A percentile compares a stretch with the other conserved stretches of the same genome.
Evolutionary conservation across 2,888 invertebrate genomes (phyloP).

Genomic region (Polyploca ridens): DNA sequence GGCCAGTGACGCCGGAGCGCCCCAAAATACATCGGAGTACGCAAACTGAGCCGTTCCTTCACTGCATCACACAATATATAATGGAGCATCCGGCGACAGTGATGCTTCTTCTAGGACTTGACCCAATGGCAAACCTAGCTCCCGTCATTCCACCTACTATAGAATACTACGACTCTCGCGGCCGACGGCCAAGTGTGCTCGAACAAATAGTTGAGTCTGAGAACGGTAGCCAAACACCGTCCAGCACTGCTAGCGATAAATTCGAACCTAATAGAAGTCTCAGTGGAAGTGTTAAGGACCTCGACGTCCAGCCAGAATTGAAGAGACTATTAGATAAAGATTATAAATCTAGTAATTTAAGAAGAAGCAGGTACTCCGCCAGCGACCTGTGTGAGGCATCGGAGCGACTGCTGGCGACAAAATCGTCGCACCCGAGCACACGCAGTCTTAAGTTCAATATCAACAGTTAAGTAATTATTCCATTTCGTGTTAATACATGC

Average conservation of each 20-base stretch:
- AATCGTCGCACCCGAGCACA: constrained; percentile 85
- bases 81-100: constrained; percentile 90
- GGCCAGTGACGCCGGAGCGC: constrained; percentile 70
- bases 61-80: constrained; percentile 86
- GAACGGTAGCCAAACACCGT: constrained; percentile 74
- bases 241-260: constrained; percentile 72
- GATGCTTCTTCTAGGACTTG: constrained; percentile 89
- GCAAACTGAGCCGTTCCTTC: constrained; percentile 87
- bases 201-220: constrained; percentile 78
- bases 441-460: constrained; percentile 86
- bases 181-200: constrained; percentile 70
- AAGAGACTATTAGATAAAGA: constrained; percentile 69
- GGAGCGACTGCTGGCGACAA: constrained; percentile 81
- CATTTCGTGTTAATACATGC: constrained; percentile 62
- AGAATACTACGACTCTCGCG: constrained; percentile 75
- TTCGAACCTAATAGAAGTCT: constrained; percentile 61
- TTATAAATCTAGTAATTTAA: constrained; percentile 55
- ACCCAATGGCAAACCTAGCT: constrained; percentile 81
- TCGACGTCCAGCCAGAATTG: constrained; percentile 61
- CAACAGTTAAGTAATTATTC: constrained; percentile 72
- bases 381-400: constrained; percentile 87
- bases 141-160: constrained; percentile 72
- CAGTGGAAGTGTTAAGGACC: constrained; percentile 64
- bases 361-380: constrained; percentile 87
- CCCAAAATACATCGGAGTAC: constrained; percentile 76